phyloP scores from a whole-genome alignment of 2,888 invertebrate species.

The Parnassius apollo region DNA sequence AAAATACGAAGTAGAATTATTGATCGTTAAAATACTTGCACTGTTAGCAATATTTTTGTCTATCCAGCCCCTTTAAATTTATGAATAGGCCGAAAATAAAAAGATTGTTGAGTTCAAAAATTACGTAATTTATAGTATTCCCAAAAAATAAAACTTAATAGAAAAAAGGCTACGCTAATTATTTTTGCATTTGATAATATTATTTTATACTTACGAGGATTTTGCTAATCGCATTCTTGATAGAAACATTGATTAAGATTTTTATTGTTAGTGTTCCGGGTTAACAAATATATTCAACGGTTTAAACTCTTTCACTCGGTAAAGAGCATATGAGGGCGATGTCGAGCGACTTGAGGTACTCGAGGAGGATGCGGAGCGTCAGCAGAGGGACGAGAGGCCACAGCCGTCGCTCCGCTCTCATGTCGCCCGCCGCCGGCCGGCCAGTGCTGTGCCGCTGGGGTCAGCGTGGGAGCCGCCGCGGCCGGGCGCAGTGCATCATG shows the following conservation, averaged over 20 bases:
- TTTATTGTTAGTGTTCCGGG: constrained; percentile 42
- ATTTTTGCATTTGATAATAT: constrained; percentile 1
- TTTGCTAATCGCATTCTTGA: constrained; percentile 52
- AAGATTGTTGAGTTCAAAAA: no score
- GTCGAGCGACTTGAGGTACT: constrained; percentile 68
- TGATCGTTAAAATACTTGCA: no score
- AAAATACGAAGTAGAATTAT: no score
- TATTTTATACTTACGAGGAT: constrained; percentile 56
- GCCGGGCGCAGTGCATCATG: constrained; percentile 66
- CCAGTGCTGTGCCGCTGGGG: constrained; percentile 36
- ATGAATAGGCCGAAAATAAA: no score
- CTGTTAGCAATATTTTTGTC: no score
- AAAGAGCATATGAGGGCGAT: constrained; percentile 39
- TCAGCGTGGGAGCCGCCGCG: constrained; percentile 55
- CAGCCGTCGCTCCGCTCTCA: constrained; percentile 46
- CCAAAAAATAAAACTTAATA: neutral
- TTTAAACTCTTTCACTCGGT: constrained; percentile 27
- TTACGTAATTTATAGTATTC: no score
- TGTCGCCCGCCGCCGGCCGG: constrained; percentile 41
- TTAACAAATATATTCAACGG: constrained; percentile 32
- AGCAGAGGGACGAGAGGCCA: constrained; percentile 63
- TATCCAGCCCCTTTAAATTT: no score
- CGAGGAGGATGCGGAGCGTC: constrained; percentile 65
- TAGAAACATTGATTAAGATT: constrained; percentile 30
- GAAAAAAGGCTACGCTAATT: neutral